Evolutionary conservation across 2,797 vertebrate species (phyloP), one percentile per base, ranked within the genome.

Genomic region (Chaetophractus vellerosus): DNA sequence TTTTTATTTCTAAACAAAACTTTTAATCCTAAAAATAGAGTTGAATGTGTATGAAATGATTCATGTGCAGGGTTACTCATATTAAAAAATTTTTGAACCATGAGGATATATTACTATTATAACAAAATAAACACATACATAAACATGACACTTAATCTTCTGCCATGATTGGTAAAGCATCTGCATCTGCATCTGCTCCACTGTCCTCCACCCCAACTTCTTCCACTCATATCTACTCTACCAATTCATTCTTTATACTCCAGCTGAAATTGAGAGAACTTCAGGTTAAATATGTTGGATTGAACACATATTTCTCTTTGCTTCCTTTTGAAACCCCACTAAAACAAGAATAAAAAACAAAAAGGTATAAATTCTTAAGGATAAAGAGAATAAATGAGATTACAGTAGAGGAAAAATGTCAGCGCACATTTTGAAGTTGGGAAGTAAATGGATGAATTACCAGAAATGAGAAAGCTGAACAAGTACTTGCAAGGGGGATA

Each of bases 1-100:
- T 69, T 78, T 75, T 48, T 92, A 48, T 78, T 59, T 59, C 31
- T 59, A 68, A 78, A 76, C 18, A 76, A 92, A 78, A 57, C 31
- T 31, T 84, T 76, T 75, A 24, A 45, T 36, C 38, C 50, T 85
- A 59, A 28, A 36, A 36, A 45, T 79, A 79, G 5, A 79, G 10
- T 66, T 89, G 33, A 68, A 61, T 52, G 24, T 38, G 2, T 55
- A 33, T 52, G 48, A 78, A 55, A 36, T n/a, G 16, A n/a, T n/a
- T 66, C 50, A n/a, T 66, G 45, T 45, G 45, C 45, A 10, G 10
- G 10, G 45, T 45, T 45, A 45, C 45, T 45, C 45, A 45, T 45
- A 45, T 45, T 36, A 26, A 19, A 28, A 55, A 55, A 61, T 23
- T 28, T 61, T 71, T 90, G 28, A 4, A 71, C 9, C 18, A 16